These are phyloP conservation scores for Chymomyza amoena DNA, from an alignment of 2,888 invertebrate species.

Conservation along the genomic window DNA sequence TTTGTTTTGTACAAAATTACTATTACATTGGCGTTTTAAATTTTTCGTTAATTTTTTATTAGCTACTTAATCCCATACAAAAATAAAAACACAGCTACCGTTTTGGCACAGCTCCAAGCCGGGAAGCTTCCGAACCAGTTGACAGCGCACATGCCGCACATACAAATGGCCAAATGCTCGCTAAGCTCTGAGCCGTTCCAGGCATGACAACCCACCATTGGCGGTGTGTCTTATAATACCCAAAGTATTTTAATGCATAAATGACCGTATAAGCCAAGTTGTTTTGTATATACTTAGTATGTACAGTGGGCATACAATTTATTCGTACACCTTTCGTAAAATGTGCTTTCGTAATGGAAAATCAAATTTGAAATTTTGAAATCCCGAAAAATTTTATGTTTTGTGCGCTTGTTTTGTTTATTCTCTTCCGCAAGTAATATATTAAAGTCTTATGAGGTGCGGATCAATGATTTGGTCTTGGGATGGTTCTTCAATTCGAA, in stretches of 20 bases:
- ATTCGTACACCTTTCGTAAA: no score
- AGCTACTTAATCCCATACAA: constrained; percentile 42
- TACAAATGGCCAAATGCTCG: not conserved
- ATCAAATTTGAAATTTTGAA: no score
- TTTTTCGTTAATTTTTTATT: constrained; percentile 18
- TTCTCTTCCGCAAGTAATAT: no score
- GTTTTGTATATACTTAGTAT: constrained; percentile 24
- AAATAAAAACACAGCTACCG: constrained; percentile 21
- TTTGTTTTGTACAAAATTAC: constrained; percentile 16
- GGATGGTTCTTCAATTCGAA: no score
- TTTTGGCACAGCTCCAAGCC: constrained; percentile 2
- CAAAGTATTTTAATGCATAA: constrained; percentile 44
- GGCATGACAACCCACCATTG: not conserved
- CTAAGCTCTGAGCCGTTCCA: not conserved
- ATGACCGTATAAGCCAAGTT: constrained; percentile 65
- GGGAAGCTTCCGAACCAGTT: constrained; percentile 35
- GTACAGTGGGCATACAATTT: no score
- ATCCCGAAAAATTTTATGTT: no score
- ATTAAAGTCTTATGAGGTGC: no score
- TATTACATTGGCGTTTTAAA: not conserved
- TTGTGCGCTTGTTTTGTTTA: no score
- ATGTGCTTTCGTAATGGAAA: no score
- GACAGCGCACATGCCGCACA: constrained; percentile 15
- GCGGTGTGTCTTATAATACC: not conserved
- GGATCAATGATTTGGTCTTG: no score